Base-by-base conservation (phyloP, 2,888 invertebrate genomes). In the Aromia moschata region DNA sequence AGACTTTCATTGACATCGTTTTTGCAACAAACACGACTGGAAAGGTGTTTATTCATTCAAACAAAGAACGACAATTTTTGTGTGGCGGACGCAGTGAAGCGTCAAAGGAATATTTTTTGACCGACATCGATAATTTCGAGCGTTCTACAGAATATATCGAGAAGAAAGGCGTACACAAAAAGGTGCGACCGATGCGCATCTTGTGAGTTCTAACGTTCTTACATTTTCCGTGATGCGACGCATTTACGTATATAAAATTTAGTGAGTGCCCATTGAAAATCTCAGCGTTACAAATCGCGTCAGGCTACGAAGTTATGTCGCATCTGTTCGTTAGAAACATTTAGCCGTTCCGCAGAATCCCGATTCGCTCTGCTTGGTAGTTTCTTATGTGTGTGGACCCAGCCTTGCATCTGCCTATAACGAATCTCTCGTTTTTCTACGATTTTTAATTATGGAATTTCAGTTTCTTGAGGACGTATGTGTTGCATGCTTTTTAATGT, bases 361-460 rank as follows among this genome's bases (percentile, higher is more conserved):
- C 69, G 74, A 78, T 78, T 78, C 70, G 78, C 69, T 72, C 65
- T 74, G 77, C 74, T 70, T 68, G 69, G 70, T 70, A 73, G 68
- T 68, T 74, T 76, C 74, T 73, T 76, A 72, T 69, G 68, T 52
- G n/a, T n/a, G 57, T 52, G 58, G 58, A 52, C 57, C 54, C 54
- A 64, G 49, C 56, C 62, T 57, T 62, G 64, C 78, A 78, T 77
- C 78, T 78, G 78, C 70, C 75, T 76, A 75, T 74, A 74, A 74
- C 78, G 75, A 78, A 78, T 77, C 71, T 57, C 10, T 46, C 60
- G 57, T 64, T 69, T 71, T 72, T 67, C 67, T 64, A 52, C 41
- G 15, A 52, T 49, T 62, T 58, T 54, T 49, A 40, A 46, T 62
- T 57, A 38, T 54, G 25, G 31, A 60, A 53, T 49, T 60, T 58